A percentile compares a stretch with the other conserved stretches of the same genome.
Evolutionary conservation across 2,113 vertebrate genomes (phyloP).

Genomic region (Bothrops jararaca): DNA sequence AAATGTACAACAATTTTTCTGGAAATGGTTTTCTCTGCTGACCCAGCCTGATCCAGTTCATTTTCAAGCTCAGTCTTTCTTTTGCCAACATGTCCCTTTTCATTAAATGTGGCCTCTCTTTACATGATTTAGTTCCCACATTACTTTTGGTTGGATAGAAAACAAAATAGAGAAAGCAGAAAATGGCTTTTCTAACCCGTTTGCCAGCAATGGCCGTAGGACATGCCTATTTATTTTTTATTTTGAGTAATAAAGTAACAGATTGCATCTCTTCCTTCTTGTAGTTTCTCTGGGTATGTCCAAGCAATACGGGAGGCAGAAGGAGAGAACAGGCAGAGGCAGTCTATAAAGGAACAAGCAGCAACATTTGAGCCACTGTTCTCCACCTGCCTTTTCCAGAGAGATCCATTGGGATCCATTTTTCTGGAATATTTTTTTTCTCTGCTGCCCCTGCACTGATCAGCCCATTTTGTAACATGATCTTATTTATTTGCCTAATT

Average conservation of each 20-base stretch:
- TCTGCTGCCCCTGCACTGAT: background rate
- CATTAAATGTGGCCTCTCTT: background rate
- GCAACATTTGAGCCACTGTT: background rate
- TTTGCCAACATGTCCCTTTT: background rate
- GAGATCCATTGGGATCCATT: background rate
- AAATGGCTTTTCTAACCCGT: background rate
- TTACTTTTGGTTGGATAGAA: background rate
- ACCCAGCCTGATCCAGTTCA: background rate
- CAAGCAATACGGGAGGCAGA: background rate
- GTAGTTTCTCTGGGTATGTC: background rate
- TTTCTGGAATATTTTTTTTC: background rate
- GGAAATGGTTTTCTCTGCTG: background rate
- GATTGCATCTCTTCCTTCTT: background rate
- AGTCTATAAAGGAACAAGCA: background rate
- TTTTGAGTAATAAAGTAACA: background rate
- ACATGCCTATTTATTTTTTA: background rate
- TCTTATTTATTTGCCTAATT: background rate
- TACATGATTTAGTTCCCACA: background rate
- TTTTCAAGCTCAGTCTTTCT: background rate
- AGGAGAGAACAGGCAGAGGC: background rate
- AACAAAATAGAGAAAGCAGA: background rate
- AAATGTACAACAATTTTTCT: background rate
- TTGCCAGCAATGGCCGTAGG: background rate
- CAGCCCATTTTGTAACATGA: background rate
- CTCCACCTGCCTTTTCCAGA: background rate